A percentile compares a stretch with the other conserved stretches of the same genome.
These are phyloP conservation scores for Ichneumoninae sp. DNA, from an alignment of 2,888 invertebrate genomes.

Conservation along the genomic window DNA sequence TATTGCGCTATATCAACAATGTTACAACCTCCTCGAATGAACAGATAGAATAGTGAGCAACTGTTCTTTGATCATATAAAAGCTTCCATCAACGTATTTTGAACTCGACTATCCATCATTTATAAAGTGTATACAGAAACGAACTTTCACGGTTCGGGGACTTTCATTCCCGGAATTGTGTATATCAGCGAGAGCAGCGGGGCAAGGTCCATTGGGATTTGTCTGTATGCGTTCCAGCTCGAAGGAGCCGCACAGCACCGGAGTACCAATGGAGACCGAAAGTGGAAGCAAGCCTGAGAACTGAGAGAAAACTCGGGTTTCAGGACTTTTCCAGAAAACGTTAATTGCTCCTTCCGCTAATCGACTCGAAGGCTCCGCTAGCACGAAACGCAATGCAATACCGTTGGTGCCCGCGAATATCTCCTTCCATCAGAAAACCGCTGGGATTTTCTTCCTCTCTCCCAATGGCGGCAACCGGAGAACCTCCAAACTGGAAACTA, in stretches of 20 bases:
- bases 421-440: slow-evolving; percentile 24
- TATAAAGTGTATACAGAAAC: not conserved
- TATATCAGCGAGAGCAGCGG: slow-evolving; percentile 11
- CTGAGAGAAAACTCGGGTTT: slow-evolving; percentile 22
- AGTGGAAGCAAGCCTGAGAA: slow-evolving; percentile 26
- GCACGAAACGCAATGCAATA: slow-evolving; percentile 36
- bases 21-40: not conserved
- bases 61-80: not conserved
- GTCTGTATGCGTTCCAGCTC: slow-evolving; percentile 17
- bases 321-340: slow-evolving; percentile 48
- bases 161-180: slow-evolving; percentile 33
- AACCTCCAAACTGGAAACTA: slow-evolving; percentile 14
- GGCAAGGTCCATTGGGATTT: slow-evolving; percentile 26
- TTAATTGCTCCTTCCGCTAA: slow-evolving; percentile 57
- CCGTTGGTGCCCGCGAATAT: slow-evolving; percentile 7
- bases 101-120: not conserved
- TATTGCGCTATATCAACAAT: not conserved
- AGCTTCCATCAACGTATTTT: not conserved
- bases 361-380: slow-evolving; percentile 53
- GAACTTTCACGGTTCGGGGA: not conserved
- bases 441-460: slow-evolving; percentile 23
- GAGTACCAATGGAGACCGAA: slow-evolving; percentile 16
- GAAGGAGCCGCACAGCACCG: slow-evolving; percentile 3
- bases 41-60: slow-evolving; percentile 52
- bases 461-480: slow-evolving; percentile 19